These are phyloP conservation scores for Anolis carolinensis DNA, from an alignment of 2,113 vertebrate species.

Conservation along the genomic window DNA sequence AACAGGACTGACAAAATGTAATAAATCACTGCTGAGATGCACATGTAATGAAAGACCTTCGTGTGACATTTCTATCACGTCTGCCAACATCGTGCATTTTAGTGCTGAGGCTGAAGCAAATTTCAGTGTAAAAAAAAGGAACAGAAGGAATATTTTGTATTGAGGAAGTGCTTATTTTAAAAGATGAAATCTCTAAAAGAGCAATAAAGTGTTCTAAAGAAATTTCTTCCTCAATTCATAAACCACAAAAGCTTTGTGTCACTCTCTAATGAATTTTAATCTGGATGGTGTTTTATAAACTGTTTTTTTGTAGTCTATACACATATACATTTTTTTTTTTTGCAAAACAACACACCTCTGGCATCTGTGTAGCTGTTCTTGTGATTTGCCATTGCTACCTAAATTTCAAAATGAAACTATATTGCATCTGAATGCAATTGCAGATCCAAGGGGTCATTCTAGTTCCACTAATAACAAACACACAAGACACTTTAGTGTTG, in stretches of 20 bases:
- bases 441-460: too few species aligned
- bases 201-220: slow-evolving; percentile 22
- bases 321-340: not conserved
- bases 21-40: slow-evolving; percentile 78
- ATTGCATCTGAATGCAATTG: too few species aligned
- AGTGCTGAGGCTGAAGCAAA: slow-evolving; percentile 70
- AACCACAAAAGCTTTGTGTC: not conserved
- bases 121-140: slow-evolving; percentile 39
- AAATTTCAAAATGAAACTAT: slow-evolving; percentile 10
- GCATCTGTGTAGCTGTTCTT: slow-evolving; percentile 22
- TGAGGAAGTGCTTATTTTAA: slow-evolving; percentile 51
- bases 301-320: not conserved
- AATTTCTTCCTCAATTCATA: slow-evolving; percentile 19
- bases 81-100: slow-evolving; percentile 76
- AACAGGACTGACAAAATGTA: slow-evolving; percentile 78
- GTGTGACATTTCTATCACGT: slow-evolving; percentile 82
- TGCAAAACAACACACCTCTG: not conserved
- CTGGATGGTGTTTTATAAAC: not conserved
- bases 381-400: not conserved
- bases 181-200: slow-evolving; percentile 51
- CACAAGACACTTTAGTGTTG: too few species aligned
- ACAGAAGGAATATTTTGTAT: slow-evolving; percentile 61
- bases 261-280: not conserved
- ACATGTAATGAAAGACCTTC: slow-evolving; percentile 78
- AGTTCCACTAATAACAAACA: not conserved